Evolutionary conservation across 2,113 vertebrate species (phyloP).

Genomic region (Anoura caudifer): DNA sequence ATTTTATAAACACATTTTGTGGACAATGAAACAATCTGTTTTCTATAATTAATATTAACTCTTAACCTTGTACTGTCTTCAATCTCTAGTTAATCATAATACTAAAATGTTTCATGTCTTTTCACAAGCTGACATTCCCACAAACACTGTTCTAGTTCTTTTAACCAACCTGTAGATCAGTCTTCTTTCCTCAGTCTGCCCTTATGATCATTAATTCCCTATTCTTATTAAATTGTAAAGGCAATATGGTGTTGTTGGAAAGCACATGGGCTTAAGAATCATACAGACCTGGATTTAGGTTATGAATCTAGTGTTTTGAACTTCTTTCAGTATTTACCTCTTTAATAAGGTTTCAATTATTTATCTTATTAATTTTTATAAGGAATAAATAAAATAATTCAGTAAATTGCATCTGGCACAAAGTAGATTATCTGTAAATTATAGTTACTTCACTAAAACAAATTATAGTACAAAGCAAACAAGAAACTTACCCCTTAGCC

Average conservation of each 20-base stretch:
- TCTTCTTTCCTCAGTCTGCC: neutral
- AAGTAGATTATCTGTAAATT: neutral
- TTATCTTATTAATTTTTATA: neutral
- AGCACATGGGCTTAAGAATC: neutral
- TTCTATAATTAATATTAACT: neutral
- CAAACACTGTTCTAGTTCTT: neutral
- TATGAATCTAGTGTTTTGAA: neutral
- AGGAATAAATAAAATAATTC: neutral
- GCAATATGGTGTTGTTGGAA: neutral
- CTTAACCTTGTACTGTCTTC: neutral
- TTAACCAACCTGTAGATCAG: neutral
- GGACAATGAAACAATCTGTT: neutral
- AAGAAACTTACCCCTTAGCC: neutral
- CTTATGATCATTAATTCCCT: neutral
- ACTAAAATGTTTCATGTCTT: neutral
- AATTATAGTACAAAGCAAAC: neutral
- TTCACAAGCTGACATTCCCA: neutral
- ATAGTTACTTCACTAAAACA: neutral
- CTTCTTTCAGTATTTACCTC: neutral
- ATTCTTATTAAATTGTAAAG: neutral
- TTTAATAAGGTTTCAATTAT: neutral
- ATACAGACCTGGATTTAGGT: neutral
- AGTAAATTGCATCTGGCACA: neutral
- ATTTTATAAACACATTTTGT: neutral
- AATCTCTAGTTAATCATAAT: neutral